A percentile compares a stretch with the other conserved stretches of the same genome.
phyloP scores from a whole-genome alignment of 2,113 vertebrate species.

The Sminthopsis crassicaudata region DNA sequence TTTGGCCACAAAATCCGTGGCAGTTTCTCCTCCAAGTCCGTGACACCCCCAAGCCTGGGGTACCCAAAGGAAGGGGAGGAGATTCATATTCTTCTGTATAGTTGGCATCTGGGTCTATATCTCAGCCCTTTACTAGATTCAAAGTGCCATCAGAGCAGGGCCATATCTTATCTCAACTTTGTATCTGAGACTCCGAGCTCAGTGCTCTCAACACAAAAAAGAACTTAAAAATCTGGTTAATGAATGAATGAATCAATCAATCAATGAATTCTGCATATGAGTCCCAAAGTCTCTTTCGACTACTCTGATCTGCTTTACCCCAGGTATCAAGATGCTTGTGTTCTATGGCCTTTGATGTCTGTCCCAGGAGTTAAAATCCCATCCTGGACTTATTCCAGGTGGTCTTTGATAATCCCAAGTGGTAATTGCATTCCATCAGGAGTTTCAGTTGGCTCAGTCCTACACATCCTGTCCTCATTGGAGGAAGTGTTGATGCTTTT shows the following conservation, averaged over 20 bases:
- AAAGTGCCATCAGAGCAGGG: neutral
- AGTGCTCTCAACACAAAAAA: neutral
- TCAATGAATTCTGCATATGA: neutral
- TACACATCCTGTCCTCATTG: conserved; percentile 74
- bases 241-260: neutral
- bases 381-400: conserved; percentile 72
- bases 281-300: neutral
- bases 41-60: neutral
- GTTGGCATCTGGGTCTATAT: neutral
- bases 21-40: neutral
- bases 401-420: conserved; percentile 79
- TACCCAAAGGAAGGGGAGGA: neutral
- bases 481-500: conserved; percentile 71
- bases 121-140: neutral
- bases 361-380: conserved; percentile 71
- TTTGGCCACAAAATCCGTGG: neutral
- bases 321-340: conserved; percentile 67
- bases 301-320: conserved; percentile 13
- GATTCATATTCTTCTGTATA: neutral
- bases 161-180: neutral
- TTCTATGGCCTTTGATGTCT: conserved; percentile 71
- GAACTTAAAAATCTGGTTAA: neutral
- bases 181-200: neutral
- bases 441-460: conserved; percentile 78
- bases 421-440: conserved; percentile 74